Evolutionary conservation across 2,888 invertebrate genomes (phyloP).

Genomic region (Biston stratarius): DNA sequence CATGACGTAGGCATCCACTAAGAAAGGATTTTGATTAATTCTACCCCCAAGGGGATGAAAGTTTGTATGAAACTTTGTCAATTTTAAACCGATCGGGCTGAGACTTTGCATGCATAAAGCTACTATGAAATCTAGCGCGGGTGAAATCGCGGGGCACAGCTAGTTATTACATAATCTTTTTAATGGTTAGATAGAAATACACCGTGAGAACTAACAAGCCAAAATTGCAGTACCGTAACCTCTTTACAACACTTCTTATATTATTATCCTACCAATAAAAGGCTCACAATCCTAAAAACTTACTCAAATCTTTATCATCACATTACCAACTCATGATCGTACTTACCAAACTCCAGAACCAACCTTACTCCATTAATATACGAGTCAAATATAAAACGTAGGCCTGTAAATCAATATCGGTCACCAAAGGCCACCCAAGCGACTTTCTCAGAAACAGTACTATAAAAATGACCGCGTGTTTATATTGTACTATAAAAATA

Average conservation of each 20-base stretch:
- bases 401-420: conserved; percentile 16
- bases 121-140: too few species aligned
- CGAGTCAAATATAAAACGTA: conserved; percentile 1
- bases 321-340: conserved; percentile 31
- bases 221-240: conserved; percentile 7
- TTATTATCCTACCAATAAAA: conserved; percentile 64
- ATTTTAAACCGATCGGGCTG: too few species aligned
- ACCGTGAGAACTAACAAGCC: conserved; percentile 17
- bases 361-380: conserved; percentile 34
- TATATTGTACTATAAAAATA: conserved; percentile 65
- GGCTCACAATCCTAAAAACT: conserved; percentile 56
- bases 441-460: conserved; percentile 65
- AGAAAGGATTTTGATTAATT: too few species aligned
- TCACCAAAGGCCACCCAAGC: conserved; percentile 69
- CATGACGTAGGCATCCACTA: too few species aligned
- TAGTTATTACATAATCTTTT: neutral
- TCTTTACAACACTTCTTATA: conserved; percentile 45
- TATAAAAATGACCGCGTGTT: conserved; percentile 64
- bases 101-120: too few species aligned
- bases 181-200: neutral
- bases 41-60: too few species aligned
- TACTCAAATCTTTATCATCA: conserved; percentile 34
- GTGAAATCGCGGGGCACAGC: too few species aligned
- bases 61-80: too few species aligned
- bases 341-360: conserved; percentile 34